Evolutionary conservation across 2,888 invertebrate species (phyloP), one percentile per base, ranked within the genome.

Genomic region (Pollenia labialis): DNA sequence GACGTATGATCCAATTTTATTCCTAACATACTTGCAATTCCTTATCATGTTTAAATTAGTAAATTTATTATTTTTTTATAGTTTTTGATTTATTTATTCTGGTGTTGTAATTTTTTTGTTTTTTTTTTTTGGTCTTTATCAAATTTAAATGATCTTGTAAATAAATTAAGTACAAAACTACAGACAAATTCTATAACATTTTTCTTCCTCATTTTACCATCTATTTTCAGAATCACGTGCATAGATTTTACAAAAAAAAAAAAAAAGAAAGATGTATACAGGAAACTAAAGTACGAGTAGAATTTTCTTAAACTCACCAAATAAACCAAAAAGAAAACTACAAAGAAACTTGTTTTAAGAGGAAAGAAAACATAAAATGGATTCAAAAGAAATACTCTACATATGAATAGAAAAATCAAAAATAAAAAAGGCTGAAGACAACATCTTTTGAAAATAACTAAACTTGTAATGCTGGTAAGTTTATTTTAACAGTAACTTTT

Each of bases 201-300:
- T 58, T 68, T 54, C 18, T 46, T 66, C 23, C 16, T 64, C 40
- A 44, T 56, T 46, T 32, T 66, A 66, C n/a, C 60, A 69, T 82
- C 42, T 74, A 69, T 66, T 85, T 85, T 42, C 75, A 75, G 71
- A 80, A 64, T 69, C 75, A 85, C 85, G 75, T 71, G 75, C 75
- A 44, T 62, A 50, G 56, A 62, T 68, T 69, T 80, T 54, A 54
- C 50, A 46, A 16, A 8, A 71, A 16, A 16, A 8, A 76, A 16
- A 16, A 40, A 48, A 71, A 16, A 16, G 8, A 76, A 16, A 16
- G 18, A 48, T 10, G 10, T 14, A 1, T 18, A 44, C 9, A 71
- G 9, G 7, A 81, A 64, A 64, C 46, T 16, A 44, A 71, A 71
- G 7, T 44, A 48, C 16, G 42, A 79, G n/a, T 42, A 16, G 12